Conservation (phyloP, 2,113 vertebrate genomes). For the Gymnocephalus cernua region DNA sequence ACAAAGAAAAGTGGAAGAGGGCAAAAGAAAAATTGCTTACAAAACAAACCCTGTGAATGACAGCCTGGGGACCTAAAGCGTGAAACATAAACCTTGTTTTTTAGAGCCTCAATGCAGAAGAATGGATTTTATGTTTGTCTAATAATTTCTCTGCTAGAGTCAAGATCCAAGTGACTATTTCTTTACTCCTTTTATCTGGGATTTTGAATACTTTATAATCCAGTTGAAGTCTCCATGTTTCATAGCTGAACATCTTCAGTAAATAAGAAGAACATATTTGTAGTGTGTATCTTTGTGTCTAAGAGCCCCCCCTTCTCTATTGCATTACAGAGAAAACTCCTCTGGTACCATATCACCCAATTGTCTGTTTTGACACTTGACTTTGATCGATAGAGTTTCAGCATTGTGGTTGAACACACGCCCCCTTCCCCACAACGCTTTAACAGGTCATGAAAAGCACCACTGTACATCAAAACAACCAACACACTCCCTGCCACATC, state of each 20-base stretch:
- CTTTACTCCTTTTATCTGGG: conserved; percentile 20
- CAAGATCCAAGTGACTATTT: conserved; percentile 37
- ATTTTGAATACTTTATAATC: conserved; percentile 50
- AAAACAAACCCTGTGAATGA: conserved; percentile 75
- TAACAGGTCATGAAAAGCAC: conserved; percentile 79
- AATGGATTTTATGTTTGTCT: conserved; percentile 44
- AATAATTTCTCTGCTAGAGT: conserved; percentile 32
- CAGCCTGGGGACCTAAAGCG: conserved; percentile 64
- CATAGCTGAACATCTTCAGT: conserved; percentile 16
- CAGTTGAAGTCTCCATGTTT: conserved; percentile 19
- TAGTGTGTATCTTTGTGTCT: not conserved
- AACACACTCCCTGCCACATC: conserved; percentile 65
- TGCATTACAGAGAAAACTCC: conserved; percentile 53
- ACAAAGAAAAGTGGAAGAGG: conserved; percentile 53
- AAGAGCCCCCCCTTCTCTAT: not conserved
- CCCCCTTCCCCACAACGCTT: conserved; percentile 66
- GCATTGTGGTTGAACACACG: conserved; percentile 72
- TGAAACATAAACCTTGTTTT: conserved; percentile 61
- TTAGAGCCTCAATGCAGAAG: conserved; percentile 55
- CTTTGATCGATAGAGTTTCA: conserved; percentile 82
- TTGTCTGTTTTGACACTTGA: conserved; percentile 80
- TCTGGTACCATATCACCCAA: conserved; percentile 58
- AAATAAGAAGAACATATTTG: conserved; percentile 4
- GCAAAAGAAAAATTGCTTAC: conserved; percentile 76
- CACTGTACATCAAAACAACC: conserved; percentile 80